Conservation (phyloP, 2,888 invertebrate genomes). For the Galeopsomyia nigrocyanea region DNA sequence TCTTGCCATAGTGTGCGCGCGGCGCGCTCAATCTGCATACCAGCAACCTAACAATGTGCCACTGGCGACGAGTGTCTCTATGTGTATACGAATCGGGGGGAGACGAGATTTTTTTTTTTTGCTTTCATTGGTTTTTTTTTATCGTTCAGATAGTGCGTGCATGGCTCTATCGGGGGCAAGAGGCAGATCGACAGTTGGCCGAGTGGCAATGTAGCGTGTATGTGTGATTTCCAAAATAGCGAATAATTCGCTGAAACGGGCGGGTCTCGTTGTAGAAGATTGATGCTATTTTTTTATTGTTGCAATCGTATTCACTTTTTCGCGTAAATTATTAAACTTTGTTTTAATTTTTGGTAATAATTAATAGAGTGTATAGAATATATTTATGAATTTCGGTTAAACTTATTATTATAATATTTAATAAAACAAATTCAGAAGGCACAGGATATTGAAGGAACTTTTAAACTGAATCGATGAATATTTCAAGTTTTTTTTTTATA, state of each 20-base stretch:
- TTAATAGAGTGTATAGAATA: background rate
- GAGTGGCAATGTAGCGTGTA: conserved; percentile 52
- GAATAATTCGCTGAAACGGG: conserved; percentile 52
- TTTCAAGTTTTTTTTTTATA: too few relatives aligned
- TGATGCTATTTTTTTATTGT: conserved; percentile 2
- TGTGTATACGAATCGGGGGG: conserved; percentile 29
- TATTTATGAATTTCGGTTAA: too few relatives aligned
- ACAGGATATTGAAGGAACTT: too few relatives aligned
- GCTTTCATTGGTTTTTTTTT: conserved; percentile 34
- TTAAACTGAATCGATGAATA: too few relatives aligned
- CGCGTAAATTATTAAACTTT: background rate
- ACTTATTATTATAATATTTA: too few relatives aligned
- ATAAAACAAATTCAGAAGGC: too few relatives aligned
- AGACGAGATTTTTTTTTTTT: conserved; percentile 48
- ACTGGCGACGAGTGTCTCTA: conserved; percentile 6
- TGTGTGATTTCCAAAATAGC: conserved; percentile 61
- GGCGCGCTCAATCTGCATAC: conserved; percentile 51
- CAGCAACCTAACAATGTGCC: conserved; percentile 35
- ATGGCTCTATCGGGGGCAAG: conserved; percentile 13
- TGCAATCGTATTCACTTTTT: conserved; percentile 14
- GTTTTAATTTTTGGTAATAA: too few relatives aligned
- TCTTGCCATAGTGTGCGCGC: conserved; percentile 47
- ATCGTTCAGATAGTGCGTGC: too few relatives aligned
- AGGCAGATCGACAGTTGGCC: conserved; percentile 60
- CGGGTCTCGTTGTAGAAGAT: conserved; percentile 3